phyloP scores from a whole-genome alignment of 2,113 vertebrate genomes.

The Nettapus auritus region DNA sequence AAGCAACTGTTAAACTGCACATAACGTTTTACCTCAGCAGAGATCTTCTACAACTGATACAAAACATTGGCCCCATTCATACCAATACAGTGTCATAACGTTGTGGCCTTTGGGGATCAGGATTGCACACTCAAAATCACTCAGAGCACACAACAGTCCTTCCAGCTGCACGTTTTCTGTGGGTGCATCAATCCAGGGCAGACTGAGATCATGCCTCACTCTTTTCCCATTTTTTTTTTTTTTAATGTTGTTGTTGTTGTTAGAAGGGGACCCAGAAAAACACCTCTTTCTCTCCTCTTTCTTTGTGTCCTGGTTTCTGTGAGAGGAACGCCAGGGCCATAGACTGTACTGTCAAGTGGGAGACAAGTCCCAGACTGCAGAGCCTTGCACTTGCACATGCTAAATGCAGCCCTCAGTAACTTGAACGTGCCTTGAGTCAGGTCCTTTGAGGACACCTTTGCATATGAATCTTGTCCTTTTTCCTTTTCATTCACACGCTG shows the following conservation, averaged over 20 bases:
- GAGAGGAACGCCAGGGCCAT: neutral
- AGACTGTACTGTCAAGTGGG: neutral
- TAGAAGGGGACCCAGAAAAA: neutral
- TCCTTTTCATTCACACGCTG: neutral
- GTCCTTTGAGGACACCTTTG: neutral
- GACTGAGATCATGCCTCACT: neutral
- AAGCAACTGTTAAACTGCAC: neutral
- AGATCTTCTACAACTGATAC: neutral
- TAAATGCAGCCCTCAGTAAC: neutral
- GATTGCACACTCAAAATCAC: neutral
- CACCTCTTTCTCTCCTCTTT: neutral
- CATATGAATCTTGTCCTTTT: neutral
- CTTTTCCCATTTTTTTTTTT: neutral
- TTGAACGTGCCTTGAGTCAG: neutral
- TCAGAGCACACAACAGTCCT: neutral
- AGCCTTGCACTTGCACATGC: neutral
- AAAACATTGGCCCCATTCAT: neutral
- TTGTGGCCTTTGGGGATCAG: neutral
- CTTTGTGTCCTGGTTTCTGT: neutral
- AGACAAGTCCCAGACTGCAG: neutral
- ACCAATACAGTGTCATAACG: rapidly evolving
- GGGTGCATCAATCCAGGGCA: neutral
- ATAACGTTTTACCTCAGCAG: neutral
- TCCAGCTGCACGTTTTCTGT: neutral
- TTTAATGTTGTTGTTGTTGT: neutral